A percentile compares a stretch with the other conserved stretches of the same genome.
Evolutionary conservation across 2,113 vertebrate species (phyloP).

Genomic region (Megaleporinus macrocephalus): DNA sequence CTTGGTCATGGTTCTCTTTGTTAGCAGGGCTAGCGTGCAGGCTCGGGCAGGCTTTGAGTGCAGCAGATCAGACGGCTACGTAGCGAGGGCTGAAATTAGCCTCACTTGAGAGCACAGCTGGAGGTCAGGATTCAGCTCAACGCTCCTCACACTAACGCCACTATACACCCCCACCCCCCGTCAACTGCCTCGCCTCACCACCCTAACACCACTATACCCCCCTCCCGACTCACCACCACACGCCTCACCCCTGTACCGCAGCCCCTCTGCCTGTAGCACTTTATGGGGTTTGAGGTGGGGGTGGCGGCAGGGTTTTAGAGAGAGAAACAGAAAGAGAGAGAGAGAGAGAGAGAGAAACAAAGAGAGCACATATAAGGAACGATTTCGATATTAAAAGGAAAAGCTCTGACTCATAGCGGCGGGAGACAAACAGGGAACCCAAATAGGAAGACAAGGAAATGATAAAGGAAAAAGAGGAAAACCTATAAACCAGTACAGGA

Average conservation of each 20-base stretch:
- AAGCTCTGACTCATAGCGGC: background rate
- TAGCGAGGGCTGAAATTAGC: conserved; percentile 45
- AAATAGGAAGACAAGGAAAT: background rate
- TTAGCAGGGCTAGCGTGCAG: conserved; percentile 9
- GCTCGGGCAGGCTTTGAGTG: conserved; percentile 14
- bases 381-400: background rate
- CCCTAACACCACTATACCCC: conserved; percentile 7
- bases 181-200: background rate
- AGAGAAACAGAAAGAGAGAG: background rate
- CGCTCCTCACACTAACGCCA: conserved; percentile 10
- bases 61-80: conserved; percentile 18
- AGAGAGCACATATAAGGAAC: conserved; percentile 11
- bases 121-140: conserved; percentile 38
- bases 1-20: conserved; percentile 21
- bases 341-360: background rate
- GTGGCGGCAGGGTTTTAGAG: background rate
- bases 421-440: background rate
- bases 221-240: conserved; percentile 1
- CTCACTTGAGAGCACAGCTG: conserved; percentile 43
- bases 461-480: background rate
- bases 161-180: conserved; percentile 9
- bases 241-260: background rate
- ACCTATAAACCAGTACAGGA: background rate
- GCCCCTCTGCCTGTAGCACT: background rate
- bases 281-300: background rate